These are phyloP conservation scores for Phainopepla nitens DNA, from an alignment of 2,113 vertebrate species.

Conservation along the genomic window DNA sequence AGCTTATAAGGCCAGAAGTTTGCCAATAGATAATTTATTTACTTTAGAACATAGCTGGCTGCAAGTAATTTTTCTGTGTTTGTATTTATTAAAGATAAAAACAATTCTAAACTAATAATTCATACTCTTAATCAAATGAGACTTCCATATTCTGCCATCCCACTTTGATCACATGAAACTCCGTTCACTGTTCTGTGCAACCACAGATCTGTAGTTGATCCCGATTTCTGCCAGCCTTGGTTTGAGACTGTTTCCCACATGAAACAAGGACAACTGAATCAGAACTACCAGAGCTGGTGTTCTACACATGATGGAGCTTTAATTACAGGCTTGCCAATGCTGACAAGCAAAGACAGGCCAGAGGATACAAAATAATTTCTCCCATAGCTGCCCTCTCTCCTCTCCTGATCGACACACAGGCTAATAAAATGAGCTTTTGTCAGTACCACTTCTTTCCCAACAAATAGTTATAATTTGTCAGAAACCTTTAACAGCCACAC, in stretches of 20 bases:
- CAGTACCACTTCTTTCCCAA: neutral
- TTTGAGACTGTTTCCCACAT: neutral
- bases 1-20: neutral
- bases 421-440: neutral
- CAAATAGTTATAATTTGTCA: neutral
- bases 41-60: neutral
- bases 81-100: neutral
- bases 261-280: too few species aligned
- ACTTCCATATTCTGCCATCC: neutral
- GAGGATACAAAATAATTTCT: neutral
- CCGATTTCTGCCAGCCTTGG: neutral
- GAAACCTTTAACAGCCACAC: neutral
- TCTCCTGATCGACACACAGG: neutral
- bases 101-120: neutral
- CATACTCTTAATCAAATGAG: neutral
- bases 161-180: neutral
- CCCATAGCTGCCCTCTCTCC: neutral
- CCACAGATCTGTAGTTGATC: rapidly evolving
- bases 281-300: neutral
- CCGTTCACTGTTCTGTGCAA: neutral
- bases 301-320: neutral
- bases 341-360: neutral
- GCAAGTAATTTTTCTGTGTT: neutral
- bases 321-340: neutral
- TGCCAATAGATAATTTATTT: neutral